These are phyloP conservation scores for Cataglyphis rosenhaueri DNA, from an alignment of 2,888 invertebrate genomes.

Conservation along the genomic window DNA sequence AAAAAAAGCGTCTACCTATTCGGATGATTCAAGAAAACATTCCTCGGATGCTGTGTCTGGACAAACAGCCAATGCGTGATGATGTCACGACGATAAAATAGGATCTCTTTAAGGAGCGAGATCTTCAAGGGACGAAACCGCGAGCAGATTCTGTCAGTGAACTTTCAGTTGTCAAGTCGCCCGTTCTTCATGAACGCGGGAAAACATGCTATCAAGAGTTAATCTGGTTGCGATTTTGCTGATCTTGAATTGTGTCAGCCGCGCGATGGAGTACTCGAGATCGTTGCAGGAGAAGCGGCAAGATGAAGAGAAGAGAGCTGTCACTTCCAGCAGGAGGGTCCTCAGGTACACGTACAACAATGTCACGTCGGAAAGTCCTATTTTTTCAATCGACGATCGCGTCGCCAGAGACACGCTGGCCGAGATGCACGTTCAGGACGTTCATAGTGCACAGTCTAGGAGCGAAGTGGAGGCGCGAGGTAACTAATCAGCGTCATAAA, in stretches of 20 bases:
- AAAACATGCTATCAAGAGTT: conserved; percentile 73
- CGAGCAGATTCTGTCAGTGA: conserved; percentile 2
- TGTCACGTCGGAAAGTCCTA: conserved; percentile 12
- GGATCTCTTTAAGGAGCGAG: conserved; percentile 18
- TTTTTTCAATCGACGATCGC: neutral
- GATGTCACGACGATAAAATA: conserved; percentile 55
- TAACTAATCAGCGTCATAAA: conserved; percentile 43
- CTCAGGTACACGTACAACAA: conserved; percentile 54
- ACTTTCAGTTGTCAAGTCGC: conserved; percentile 4
- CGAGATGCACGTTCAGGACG: conserved; percentile 10
- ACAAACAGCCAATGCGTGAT: conserved; percentile 6
- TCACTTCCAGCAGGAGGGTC: conserved; percentile 42
- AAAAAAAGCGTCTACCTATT: neutral
- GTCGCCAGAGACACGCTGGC: conserved; percentile 19
- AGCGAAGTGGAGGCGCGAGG: conserved; percentile 43
- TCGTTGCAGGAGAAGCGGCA: conserved; percentile 25
- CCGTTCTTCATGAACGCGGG: conserved; percentile 49
- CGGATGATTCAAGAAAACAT: conserved; percentile 36
- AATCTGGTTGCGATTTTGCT: conserved; percentile 79
- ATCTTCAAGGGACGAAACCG: conserved; percentile 16
- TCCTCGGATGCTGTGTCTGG: conserved; percentile 33
- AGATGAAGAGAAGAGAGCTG: conserved; percentile 9
- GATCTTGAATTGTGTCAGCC: conserved; percentile 62
- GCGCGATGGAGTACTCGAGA: conserved; percentile 48
- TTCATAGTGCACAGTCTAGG: conserved; percentile 40